Evolutionary conservation across 2,888 invertebrate genomes (phyloP).

Genomic region (Mythimna pallens): DNA sequence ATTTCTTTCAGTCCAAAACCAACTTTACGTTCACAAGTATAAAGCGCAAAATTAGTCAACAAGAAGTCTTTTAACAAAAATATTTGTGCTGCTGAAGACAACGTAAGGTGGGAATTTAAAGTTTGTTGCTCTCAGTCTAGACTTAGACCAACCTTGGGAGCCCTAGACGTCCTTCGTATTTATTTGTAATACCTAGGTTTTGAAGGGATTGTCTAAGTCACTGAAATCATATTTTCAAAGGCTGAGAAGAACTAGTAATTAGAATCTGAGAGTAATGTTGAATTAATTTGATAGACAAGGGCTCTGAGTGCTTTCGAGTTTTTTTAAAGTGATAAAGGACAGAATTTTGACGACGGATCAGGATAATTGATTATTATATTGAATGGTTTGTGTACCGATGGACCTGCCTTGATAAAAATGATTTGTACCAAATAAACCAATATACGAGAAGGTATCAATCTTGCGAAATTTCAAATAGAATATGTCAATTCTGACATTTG

Average conservation of each 20-base stretch:
- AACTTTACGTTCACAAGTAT: conserved; percentile 7
- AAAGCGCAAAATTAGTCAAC: conserved; percentile 35
- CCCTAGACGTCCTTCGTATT: conserved; percentile 66
- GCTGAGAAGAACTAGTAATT: conserved; percentile 50
- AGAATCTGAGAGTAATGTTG: conserved; percentile 44
- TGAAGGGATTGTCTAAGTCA: conserved; percentile 57
- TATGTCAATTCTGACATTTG: too few relatives aligned
- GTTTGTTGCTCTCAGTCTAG: conserved; percentile 34
- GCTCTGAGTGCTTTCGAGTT: conserved; percentile 34
- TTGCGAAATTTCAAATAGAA: not conserved
- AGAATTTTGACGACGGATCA: conserved; percentile 29
- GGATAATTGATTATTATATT: conserved; percentile 46
- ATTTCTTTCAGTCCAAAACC: conserved; percentile 12
- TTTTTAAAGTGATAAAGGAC: conserved; percentile 36
- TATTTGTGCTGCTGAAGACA: conserved; percentile 11
- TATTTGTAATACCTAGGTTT: conserved; percentile 39
- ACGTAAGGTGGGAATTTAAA: conserved; percentile 25
- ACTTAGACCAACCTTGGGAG: conserved; percentile 48
- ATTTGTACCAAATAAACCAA: too few relatives aligned
- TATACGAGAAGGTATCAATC: not conserved
- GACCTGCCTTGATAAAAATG: not conserved
- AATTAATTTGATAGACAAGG: conserved; percentile 49
- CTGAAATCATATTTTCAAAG: conserved; percentile 56
- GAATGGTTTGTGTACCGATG: not conserved
- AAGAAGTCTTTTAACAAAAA: conserved; percentile 29